Conservation (phyloP, 2,888 invertebrate species). For the Phrixothrix hirtus region DNA sequence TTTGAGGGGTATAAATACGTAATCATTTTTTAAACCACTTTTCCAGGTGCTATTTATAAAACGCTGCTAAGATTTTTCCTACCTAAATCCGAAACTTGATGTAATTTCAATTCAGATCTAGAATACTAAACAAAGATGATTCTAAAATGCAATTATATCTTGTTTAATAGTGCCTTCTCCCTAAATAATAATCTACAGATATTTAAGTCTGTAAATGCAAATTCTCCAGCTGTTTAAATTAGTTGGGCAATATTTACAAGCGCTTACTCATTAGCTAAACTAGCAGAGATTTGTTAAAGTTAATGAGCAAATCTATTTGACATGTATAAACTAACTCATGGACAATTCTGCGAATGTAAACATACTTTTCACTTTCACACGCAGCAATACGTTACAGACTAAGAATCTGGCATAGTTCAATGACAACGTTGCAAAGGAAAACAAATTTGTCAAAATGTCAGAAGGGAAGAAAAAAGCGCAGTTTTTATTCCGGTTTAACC, state of each 20-base stretch:
- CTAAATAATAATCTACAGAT: no score
- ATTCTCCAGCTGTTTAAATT: slow-evolving; percentile 31
- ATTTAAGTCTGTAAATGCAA: no score
- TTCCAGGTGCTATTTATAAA: no score
- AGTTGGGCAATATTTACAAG: slow-evolving; percentile 32
- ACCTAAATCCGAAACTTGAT: no score
- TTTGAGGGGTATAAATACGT: slow-evolving; percentile 17
- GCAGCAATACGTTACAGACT: slow-evolving; percentile 18
- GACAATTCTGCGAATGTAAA: slow-evolving; percentile 28
- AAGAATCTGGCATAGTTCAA: slow-evolving; percentile 27
- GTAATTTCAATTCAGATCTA: no score
- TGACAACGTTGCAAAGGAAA: slow-evolving; percentile 40
- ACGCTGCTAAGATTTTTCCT: no score
- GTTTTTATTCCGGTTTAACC: slow-evolving; percentile 41
- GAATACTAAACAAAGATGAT: no score
- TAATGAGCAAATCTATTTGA: slow-evolving; percentile 37
- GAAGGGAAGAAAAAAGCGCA: slow-evolving; percentile 36
- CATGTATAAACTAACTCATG: slow-evolving; percentile 26
- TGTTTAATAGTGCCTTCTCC: no score
- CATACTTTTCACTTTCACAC: slow-evolving; percentile 28
- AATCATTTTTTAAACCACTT: slow-evolving; percentile 13
- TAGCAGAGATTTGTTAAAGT: slow-evolving; percentile 33
- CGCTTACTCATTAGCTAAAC: slow-evolving; percentile 29
- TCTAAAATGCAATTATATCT: no score
- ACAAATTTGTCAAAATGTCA: slow-evolving; percentile 52